Evolutionary conservation across 2,888 invertebrate genomes (phyloP).

Genomic region (Eretmocerus hayati): DNA sequence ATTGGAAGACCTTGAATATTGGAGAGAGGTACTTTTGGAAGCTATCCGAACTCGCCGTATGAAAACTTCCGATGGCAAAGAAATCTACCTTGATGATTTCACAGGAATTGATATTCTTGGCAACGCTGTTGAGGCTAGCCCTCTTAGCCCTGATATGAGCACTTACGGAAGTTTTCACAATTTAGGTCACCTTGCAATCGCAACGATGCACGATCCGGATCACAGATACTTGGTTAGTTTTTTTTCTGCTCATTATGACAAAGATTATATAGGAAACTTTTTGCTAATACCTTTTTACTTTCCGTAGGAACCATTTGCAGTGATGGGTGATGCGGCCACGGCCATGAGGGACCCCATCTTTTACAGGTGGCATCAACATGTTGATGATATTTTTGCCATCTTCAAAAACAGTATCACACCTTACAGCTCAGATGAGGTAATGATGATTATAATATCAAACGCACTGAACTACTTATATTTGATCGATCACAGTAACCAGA

Average conservation of each 20-base stretch:
- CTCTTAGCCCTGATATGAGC: slow-evolving; percentile 60
- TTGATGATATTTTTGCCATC: too few species aligned
- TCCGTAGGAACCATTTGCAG: slow-evolving; percentile 68
- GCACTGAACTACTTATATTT: too few species aligned
- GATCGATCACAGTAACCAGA: too few species aligned
- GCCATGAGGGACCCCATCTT: slow-evolving; percentile 83
- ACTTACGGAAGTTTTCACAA: slow-evolving; percentile 78
- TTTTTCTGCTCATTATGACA: not conserved
- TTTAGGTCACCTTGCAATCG: slow-evolving; percentile 71
- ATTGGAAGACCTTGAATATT: slow-evolving; percentile 50
- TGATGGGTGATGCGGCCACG: slow-evolving; percentile 77
- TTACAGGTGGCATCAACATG: slow-evolving; percentile 69
- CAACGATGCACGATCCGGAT: slow-evolving; percentile 75
- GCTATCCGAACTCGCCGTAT: slow-evolving; percentile 54
- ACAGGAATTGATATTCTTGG: slow-evolving; percentile 72
- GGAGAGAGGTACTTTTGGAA: slow-evolving; percentile 66
- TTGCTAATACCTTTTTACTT: too few species aligned
- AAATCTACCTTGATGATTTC: slow-evolving; percentile 51
- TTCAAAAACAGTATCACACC: too few species aligned
- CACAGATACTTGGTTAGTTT: slow-evolving; percentile 59
- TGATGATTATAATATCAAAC: too few species aligned
- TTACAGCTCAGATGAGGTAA: too few species aligned
- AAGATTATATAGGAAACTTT: not conserved
- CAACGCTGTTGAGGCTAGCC: slow-evolving; percentile 66
- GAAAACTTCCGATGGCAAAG: not conserved